Conservation (phyloP, 2,113 vertebrate genomes). For the Phainopepla nitens region DNA sequence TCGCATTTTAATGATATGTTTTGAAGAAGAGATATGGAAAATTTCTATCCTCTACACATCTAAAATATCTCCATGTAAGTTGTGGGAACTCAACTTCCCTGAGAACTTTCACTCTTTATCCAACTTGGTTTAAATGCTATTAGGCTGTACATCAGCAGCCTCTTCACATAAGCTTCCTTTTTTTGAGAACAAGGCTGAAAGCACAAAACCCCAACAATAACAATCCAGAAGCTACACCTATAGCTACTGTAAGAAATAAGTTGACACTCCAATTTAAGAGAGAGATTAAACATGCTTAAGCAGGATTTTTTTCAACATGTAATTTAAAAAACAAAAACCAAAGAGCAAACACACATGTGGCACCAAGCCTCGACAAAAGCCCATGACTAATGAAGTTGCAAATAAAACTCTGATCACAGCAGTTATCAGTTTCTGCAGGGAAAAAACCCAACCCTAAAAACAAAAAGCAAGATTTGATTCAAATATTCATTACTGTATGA, state of each 20-base stretch:
- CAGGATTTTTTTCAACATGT: constrained; percentile 46
- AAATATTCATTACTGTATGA: neutral
- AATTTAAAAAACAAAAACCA: constrained; percentile 1
- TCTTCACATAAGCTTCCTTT: neutral
- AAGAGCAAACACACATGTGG: constrained; percentile 25
- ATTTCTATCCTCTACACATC: neutral
- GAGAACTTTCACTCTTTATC: neutral
- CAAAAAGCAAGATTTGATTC: constrained; percentile 29
- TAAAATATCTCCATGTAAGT: neutral
- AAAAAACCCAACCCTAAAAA: neutral
- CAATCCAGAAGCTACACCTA: neutral
- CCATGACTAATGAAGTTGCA: constrained; percentile 44
- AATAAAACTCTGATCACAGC: neutral
- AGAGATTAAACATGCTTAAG: constrained; percentile 18
- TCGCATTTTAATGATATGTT: neutral
- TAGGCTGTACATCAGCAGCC: neutral
- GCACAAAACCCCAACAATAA: neutral
- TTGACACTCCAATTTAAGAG: neutral
- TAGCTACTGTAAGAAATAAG: neutral
- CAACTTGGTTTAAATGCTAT: neutral
- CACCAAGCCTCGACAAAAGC: constrained; percentile 25
- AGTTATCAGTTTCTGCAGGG: neutral
- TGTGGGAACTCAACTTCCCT: neutral
- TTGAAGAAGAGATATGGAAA: neutral
- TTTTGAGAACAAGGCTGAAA: neutral